Evolutionary conservation across 2,113 vertebrate species (phyloP), one percentile per base, ranked within the genome.

Genomic region (Muntiacus muntjak): DNA sequence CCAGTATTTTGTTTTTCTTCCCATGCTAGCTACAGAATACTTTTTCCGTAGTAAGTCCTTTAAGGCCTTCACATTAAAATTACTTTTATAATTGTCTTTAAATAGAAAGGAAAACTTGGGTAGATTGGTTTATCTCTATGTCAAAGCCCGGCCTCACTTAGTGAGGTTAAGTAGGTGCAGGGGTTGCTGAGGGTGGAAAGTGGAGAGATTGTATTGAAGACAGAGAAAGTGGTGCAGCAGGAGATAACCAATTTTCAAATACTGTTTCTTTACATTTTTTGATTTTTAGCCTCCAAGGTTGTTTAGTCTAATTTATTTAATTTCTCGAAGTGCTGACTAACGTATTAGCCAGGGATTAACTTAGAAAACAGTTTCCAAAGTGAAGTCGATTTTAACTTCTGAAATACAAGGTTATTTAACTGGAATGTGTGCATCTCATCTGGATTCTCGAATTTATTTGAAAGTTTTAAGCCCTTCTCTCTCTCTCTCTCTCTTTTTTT

Each of bases 401-500:
- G 89, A 90, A 64, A 94, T 71, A 71, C 55, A 76, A 76, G 62
- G 52, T 19, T 92, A 55, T 95, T 87, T 84, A 95, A 94, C 50
- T 92, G 57, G 84, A 87, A 82, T 94, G 64, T 92, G 16, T 87
- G 47, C 43, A 1, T 94, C 84, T 97, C 96, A 67, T 47, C 91
- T 96, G 62, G 81, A 71, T 90, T 89, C 87, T 95, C 62, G n/a
- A 90, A 90, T 94, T 87, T 62, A 30, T 54, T n/a, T 91, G 93
- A 88, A 97, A 94, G 78, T 97, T 96, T 97, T 87, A 95, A 33
- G 26, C 64, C 89, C 91, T 91, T 97, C 91, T 98, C 58, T 87
- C 30, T 92, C n/a, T 95, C 47, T 95, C 28, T 50, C 67, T 71
- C 67, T 71, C 6, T 5, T 96, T 78, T 96, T 97, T 92, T 94